Evolutionary conservation across 2,888 invertebrate genomes (phyloP), one percentile per base, ranked within the genome.

Genomic region (Macropis europaea): DNA sequence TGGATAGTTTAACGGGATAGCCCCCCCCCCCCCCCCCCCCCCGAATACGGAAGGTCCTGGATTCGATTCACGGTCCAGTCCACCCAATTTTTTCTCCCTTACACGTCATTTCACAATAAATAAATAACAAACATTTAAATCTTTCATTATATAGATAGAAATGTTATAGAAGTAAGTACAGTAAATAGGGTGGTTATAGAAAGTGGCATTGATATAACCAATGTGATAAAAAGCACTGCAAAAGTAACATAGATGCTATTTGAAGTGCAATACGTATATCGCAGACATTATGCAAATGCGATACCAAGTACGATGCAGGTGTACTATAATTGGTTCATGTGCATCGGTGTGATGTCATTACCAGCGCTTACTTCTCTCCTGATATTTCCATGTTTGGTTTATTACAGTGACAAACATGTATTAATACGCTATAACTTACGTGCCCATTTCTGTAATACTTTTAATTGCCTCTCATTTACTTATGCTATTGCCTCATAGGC

Each of bases 341-440:
- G 84, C 67, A 53, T 52, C 67, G 30, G 15, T 47, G 66, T 82
- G 83, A 83, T 80, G 79, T 81, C 81, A 82, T 76, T 76, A 60
- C 53, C 13, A 42, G 13, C 61, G 61, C 57, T 60, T 70, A 63
- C 40, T 73, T 57, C 54, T 68, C 47, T 38, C 54, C 50, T 53
- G 70, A 76, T 79, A 67, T 73, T 70, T 67, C 67, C 64, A 66
- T 62, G 36, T 73, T 59, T 47, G 50, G 50, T 3, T 26, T 68
- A 60, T 50, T 50, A 11, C 45, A 57, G 69, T 56, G 34, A 38
- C 19, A 28, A 40, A 22, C 7, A 1, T 13, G 15, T 40, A 52
- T 53, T 45, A 19, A 5, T 30, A 32, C 13, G 15, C 53, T 40
- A n/a, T 28, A 40, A 47, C n/a, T 47, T 22, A 5, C 28, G 13